Base-by-base conservation (phyloP, 2,113 vertebrate genomes). In the Lepus americanus region DNA sequence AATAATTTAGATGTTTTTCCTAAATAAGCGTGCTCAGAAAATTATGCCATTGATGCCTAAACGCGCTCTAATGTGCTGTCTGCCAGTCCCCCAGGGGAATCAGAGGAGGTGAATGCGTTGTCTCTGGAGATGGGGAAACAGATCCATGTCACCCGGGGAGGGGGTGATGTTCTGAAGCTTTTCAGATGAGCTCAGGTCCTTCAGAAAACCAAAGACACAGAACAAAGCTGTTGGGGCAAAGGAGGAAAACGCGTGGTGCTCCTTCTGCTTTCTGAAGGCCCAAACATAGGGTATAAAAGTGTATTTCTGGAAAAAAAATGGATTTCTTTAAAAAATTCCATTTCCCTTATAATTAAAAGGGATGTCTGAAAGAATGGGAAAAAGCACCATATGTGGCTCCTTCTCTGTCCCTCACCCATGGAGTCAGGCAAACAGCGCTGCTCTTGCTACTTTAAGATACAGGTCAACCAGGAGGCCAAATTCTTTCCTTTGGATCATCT, bases 1-100 rank as follows among this genome's bases (percentile, higher is more conserved):
- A 95, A 96, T 89, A 91, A 96, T 93, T 87, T 70, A 83, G 69
- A 20, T 78, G 31, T 67, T 77, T 96, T 95, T 63, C 67, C 61
- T 59, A 90, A 91, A 66, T 51, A 83, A 96, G 19, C 79, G 22
- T 90, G 64, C 64, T 73, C 81, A 83, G 82, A 81, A 96, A 96
- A 63, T 92, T 86, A 95, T 74, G 67, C 70, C 63, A 66, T 61
- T 70, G 74, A 72, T 55, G 29, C 12, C 6, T 84, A 63, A 69
- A 66, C 90, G 61, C 89, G 84, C 79, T 61, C 19, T 95, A 23
- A 84, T 91, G 77, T 80, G 77, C 59, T 84, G 11, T 76, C 81
- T 94, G 53, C 94, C 53, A 94, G 53, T 16, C 14, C 64, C 82
- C 20, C 53, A 61, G 79, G 92, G n/a, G 88, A 95, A 33, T 76